Percentiles rank a stretch among this genome's conserved stretches.
Evolutionary conservation across 1,140 invertebrate genomes (phyloP).

Genomic region (Kradibia gibbosae): DNA sequence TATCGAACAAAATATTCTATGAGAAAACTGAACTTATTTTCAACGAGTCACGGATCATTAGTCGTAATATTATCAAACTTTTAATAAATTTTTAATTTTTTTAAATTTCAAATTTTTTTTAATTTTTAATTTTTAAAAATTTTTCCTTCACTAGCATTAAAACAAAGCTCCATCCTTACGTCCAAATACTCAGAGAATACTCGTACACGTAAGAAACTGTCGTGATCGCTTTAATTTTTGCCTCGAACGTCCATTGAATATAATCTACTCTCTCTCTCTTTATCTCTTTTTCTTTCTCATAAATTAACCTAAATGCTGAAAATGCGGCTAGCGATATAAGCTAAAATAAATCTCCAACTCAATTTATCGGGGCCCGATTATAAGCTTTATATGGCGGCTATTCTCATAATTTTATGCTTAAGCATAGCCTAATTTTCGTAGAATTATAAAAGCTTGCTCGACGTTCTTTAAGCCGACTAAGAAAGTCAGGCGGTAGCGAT

Average conservation of each 20-base stretch:
- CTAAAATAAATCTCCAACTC: slow-evolving; percentile 37
- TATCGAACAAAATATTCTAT: background rate
- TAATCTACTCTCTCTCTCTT: background rate
- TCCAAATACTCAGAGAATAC: background rate
- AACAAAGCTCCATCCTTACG: too few species aligned
- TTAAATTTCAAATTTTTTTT: background rate
- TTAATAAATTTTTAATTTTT: background rate
- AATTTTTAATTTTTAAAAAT: background rate
- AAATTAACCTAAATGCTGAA: slow-evolving; percentile 17
- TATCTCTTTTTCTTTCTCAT: slow-evolving; percentile 11
- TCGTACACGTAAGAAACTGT: background rate
- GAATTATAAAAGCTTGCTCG: slow-evolving; percentile 29
- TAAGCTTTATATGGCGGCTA: too few species aligned
- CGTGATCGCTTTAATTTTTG: background rate
- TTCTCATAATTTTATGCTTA: too few species aligned
- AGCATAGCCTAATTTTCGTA: background rate
- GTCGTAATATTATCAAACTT: background rate
- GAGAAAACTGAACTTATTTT: background rate
- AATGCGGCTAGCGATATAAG: background rate
- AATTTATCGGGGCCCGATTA: slow-evolving; percentile 35
- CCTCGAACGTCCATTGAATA: background rate
- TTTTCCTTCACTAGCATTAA: too few species aligned
- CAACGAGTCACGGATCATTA: background rate
- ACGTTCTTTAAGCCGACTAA: background rate
- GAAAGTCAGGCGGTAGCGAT: background rate